Base-by-base conservation (phyloP, 2,888 invertebrate genomes). In the Phaonia tiefii region DNA sequence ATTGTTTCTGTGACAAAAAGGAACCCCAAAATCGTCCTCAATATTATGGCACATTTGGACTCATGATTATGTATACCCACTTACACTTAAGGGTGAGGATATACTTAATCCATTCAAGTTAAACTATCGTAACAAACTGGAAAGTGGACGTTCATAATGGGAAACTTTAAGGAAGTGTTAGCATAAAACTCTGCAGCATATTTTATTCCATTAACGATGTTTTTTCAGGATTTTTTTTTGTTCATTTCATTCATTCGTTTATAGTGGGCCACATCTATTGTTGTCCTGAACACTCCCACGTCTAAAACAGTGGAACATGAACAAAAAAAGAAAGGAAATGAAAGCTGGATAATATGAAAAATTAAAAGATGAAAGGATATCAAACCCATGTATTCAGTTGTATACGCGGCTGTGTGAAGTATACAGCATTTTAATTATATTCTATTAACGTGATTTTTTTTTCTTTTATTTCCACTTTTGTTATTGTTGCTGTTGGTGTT, bases 401-500 rank as follows among this genome's bases (percentile, higher is more conserved):
- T n/a, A n/a, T n/a, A n/a, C n/a, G n/a, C n/a, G n/a, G n/a, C n/a
- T n/a, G n/a, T n/a, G n/a, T n/a, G 2, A 4, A 63, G n/a, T 46
- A 75, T 78, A 69, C 71, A 75, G n/a, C n/a, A 67, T 72, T 78
- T 78, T 81, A 81, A 81, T 81, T 78, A 81, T 54, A 75, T 81
- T 81, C 67, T 63, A 60, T 78, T 69, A 81, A 75, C 54, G 17
- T 46, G 74, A 63, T 75, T 77, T 75, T 54, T 31, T 31, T 31
- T 31, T 31, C 8, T 31, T 31, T 31, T 31, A 5, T 31, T 54
- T 26, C 69, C 60, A 51, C 37, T 63, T 49, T 65, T 10, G 20
- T 31, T 15, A 22, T 49, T 60, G 37, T 20, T 72, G 37, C 17
- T 17, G 22, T n/a, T 37, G 31, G 13, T 60, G 22, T 66, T 49